Evolutionary conservation across 2,888 invertebrate genomes (phyloP).

Genomic region (Listrodromus nycthemerus): DNA sequence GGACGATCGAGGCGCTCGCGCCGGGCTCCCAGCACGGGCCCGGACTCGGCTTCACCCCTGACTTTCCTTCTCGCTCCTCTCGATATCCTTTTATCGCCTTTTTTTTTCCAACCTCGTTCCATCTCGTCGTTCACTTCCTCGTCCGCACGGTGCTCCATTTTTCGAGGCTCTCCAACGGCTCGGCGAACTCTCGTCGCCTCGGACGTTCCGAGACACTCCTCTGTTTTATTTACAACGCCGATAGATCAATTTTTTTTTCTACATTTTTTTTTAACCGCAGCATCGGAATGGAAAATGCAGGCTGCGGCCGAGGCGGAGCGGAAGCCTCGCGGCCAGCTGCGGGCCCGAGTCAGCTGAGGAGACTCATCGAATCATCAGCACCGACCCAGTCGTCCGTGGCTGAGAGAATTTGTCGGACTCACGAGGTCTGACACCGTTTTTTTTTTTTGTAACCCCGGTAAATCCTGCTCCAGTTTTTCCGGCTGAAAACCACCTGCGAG

Average conservation of each 20-base stretch:
- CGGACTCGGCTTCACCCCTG: neutral
- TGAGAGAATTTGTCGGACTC: conserved; percentile 51
- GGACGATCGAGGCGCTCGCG: conserved; percentile 54
- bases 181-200: conserved; percentile 58
- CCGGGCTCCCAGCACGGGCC: neutral
- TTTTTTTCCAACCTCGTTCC: conserved; percentile 60
- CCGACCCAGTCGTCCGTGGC: conserved; percentile 53
- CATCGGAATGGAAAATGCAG: conserved; percentile 64
- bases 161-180: conserved; percentile 20
- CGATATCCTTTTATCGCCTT: conserved; percentile 65
- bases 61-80: conserved; percentile 51
- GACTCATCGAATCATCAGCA: conserved; percentile 60
- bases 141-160: conserved; percentile 34
- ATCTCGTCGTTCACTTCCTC: conserved; percentile 47
- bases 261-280: conserved; percentile 28
- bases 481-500: conserved; percentile 45
- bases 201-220: conserved; percentile 55
- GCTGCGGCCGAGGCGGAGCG: conserved; percentile 54
- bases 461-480: conserved; percentile 50
- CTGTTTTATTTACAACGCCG: conserved; percentile 61
- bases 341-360: conserved; percentile 31
- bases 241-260: conserved; percentile 51
- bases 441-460: conserved; percentile 36
- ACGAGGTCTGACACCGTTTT: conserved; percentile 57
- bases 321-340: conserved; percentile 60